phyloP scores from a whole-genome alignment of 2,797 vertebrate genomes.

The Premnoplex brunnescens region DNA sequence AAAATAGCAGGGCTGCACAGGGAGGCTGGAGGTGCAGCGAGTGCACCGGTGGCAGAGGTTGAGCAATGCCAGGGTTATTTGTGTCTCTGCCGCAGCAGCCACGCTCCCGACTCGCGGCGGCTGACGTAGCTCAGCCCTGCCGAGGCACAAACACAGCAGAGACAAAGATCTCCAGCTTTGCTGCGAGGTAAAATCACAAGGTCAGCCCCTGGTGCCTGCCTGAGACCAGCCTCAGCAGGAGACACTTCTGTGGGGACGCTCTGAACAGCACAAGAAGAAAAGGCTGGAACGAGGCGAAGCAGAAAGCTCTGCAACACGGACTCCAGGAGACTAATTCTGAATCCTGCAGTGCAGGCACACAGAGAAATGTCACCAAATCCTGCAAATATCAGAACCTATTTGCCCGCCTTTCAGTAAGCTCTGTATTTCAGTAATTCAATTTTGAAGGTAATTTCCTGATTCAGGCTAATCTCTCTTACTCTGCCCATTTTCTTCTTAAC shows the following conservation, averaged over 20 bases:
- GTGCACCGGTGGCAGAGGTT: rapidly evolving
- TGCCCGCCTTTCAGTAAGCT: conserved; percentile 4
- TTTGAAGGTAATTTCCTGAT: conserved; percentile 54
- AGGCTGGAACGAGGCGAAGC: not conserved
- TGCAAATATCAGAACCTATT: conserved; percentile 11
- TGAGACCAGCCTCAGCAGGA: not conserved
- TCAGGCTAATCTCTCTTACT: not conserved
- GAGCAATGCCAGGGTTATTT: not conserved
- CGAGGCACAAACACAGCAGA: not conserved
- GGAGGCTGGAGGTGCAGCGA: not conserved
- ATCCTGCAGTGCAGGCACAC: not conserved
- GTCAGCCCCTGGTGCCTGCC: not conserved
- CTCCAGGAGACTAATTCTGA: conserved; percentile 4
- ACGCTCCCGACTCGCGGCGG: not conserved
- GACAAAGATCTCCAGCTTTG: not conserved
- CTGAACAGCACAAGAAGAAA: not conserved
- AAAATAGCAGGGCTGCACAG: not conserved
- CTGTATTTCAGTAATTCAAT: conserved; percentile 29
- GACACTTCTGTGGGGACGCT: not conserved
- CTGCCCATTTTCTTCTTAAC: not conserved
- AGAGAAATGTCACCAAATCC: conserved; percentile 29
- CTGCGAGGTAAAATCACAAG: not conserved
- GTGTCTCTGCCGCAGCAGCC: not conserved
- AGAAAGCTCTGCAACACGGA: not conserved
- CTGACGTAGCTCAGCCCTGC: not conserved